Conservation (phyloP, 2,888 invertebrate species). For the Tetramorium bicarinatum region DNA sequence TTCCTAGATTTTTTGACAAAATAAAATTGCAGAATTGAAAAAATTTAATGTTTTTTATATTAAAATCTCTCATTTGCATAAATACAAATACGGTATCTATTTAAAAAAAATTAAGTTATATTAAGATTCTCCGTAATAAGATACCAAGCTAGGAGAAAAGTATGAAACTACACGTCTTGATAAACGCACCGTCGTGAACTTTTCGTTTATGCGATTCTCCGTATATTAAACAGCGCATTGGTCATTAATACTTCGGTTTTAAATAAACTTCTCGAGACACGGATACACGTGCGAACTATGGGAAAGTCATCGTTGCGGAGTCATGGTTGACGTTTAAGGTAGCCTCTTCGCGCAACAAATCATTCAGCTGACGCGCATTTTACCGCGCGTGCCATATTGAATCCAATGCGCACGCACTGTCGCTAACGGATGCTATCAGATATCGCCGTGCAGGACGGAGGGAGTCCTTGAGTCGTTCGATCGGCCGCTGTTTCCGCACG, state of each 20-base stretch:
- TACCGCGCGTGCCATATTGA: conserved; percentile 1
- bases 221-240: not conserved
- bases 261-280: conserved; percentile 7
- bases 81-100: not conserved
- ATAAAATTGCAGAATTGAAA: not conserved
- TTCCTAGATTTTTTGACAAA: not conserved
- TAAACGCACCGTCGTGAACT: not conserved
- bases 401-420: conserved; percentile 9
- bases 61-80: not conserved
- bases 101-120: not conserved
- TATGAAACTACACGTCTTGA: not conserved
- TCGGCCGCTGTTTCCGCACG: conserved; percentile 61
- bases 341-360: conserved; percentile 16
- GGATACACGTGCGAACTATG: conserved; percentile 4
- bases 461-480: conserved; percentile 72
- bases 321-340: not conserved
- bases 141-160: not conserved
- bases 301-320: not conserved
- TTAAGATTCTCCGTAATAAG: not conserved
- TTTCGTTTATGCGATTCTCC: conserved; percentile 10
- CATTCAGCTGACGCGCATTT: conserved; percentile 7
- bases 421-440: conserved; percentile 16
- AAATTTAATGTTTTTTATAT: not conserved
- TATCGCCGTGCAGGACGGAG: conserved; percentile 58
- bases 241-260: conserved; percentile 9